Percentiles rank a stretch among this genome's conserved stretches.
These are phyloP conservation scores for Hippocampus barbouri DNA, from an alignment of 2,113 vertebrate genomes.

Conservation along the genomic window DNA sequence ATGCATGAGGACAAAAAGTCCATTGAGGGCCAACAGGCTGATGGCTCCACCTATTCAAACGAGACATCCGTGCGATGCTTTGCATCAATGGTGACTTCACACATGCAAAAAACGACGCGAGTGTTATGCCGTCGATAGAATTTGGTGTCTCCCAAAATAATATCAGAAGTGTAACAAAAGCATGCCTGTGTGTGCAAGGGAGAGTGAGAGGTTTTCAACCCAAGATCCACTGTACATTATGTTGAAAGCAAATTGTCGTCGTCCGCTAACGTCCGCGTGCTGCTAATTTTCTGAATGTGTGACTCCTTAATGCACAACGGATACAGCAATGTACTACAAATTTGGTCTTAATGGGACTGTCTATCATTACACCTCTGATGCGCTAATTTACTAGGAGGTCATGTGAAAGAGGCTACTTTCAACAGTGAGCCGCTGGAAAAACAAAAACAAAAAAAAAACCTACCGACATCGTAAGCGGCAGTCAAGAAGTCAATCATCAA, in stretches of 20 bases:
- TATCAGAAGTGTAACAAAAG: too few species aligned
- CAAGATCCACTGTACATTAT: too few species aligned
- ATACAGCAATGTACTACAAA: background rate
- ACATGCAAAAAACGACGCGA: background rate
- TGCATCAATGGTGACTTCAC: background rate
- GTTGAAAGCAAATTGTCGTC: too few species aligned
- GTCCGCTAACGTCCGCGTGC: background rate
- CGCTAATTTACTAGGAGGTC: background rate
- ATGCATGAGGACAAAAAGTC: slow-evolving; percentile 92
- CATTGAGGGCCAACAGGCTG: slow-evolving; percentile 91
- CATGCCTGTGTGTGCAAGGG: too few species aligned
- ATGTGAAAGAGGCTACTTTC: background rate
- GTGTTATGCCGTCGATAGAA: background rate
- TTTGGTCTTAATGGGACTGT: background rate
- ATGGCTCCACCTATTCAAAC: slow-evolving; percentile 83
- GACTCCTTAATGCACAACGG: background rate
- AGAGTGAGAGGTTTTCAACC: too few species aligned
- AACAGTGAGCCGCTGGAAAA: background rate
- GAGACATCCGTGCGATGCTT: background rate
- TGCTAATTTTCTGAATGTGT: background rate
- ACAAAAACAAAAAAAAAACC: slow-evolving; percentile 39
- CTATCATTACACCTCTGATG: background rate
- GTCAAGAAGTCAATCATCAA: slow-evolving; percentile 95
- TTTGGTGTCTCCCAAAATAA: too few species aligned
- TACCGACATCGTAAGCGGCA: slow-evolving; percentile 87